Conservation (phyloP, 2,797 vertebrate genomes). For the Tangara arthus region DNA sequence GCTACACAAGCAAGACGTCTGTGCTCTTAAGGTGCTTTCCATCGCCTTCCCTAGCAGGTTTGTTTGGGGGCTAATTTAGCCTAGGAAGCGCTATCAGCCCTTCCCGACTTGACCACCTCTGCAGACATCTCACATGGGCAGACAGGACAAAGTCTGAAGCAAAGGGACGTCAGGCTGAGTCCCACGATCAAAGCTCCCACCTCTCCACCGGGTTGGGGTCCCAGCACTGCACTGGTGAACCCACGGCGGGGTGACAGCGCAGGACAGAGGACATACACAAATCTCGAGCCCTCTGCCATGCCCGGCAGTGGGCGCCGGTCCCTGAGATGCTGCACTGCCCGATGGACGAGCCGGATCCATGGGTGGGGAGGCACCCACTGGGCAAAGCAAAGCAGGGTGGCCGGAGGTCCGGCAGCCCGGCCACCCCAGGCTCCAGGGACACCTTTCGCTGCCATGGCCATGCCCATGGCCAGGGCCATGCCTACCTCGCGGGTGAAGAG, state of each 20-base stretch:
- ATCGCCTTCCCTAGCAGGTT: neutral
- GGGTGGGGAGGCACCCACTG: too few relatives aligned
- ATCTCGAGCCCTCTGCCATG: neutral
- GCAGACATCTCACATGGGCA: neutral
- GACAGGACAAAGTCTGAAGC: neutral
- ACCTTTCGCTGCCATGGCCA: accelerated
- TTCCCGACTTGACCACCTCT: neutral
- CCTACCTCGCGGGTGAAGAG: constrained; percentile 98
- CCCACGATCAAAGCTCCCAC: accelerated
- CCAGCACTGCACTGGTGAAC: accelerated
- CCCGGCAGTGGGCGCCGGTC: accelerated
- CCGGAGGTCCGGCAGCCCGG: neutral
- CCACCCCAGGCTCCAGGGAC: neutral
- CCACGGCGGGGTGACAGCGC: accelerated
- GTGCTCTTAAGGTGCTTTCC: neutral
- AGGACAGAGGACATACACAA: neutral
- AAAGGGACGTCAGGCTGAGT: neutral
- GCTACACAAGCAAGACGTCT: neutral
- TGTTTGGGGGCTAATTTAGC: neutral
- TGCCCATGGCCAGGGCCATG: accelerated
- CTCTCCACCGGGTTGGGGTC: neutral
- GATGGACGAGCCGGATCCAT: accelerated
- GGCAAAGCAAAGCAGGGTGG: accelerated
- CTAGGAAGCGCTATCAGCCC: neutral
- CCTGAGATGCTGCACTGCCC: accelerated